Percentiles rank a stretch among this genome's conserved stretches.
Conservation (phyloP, 2,113 vertebrate species). For the Dicerorhinus sumatrensis region DNA sequence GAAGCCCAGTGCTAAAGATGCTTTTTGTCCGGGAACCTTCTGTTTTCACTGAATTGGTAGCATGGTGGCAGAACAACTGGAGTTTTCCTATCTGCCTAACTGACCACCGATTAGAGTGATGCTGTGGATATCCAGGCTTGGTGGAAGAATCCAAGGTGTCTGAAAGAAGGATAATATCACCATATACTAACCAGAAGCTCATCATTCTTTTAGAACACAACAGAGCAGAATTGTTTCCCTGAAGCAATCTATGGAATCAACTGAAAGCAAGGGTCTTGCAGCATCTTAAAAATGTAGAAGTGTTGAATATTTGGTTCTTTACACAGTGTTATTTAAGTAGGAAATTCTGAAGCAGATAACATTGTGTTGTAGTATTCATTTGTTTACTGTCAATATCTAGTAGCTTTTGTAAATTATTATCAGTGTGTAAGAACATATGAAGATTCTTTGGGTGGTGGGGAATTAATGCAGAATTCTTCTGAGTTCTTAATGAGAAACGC, state of each 20-base stretch:
- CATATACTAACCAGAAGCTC: background rate
- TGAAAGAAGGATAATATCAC: background rate
- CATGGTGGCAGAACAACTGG: background rate
- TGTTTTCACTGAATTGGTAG: background rate
- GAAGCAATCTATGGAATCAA: background rate
- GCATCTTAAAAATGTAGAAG: background rate
- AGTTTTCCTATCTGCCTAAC: background rate
- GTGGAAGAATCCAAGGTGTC: background rate
- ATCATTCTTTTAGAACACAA: background rate
- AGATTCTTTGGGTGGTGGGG: background rate
- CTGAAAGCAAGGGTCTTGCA: background rate
- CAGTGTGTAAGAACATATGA: background rate
- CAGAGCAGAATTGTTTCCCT: background rate
- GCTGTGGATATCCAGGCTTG: background rate
- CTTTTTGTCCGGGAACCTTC: background rate
- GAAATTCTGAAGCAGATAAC: background rate
- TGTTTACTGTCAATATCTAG: background rate
- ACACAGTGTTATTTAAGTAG: background rate
- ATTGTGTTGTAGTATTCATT: background rate
- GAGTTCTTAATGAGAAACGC: constrained; percentile 1
- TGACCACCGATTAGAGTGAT: background rate
- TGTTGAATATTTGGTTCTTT: background rate
- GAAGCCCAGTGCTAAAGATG: background rate
- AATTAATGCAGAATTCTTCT: background rate
- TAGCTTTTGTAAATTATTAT: background rate